Conservation (phyloP, 2,888 invertebrate species). For the Phyllotreta striolata region DNA sequence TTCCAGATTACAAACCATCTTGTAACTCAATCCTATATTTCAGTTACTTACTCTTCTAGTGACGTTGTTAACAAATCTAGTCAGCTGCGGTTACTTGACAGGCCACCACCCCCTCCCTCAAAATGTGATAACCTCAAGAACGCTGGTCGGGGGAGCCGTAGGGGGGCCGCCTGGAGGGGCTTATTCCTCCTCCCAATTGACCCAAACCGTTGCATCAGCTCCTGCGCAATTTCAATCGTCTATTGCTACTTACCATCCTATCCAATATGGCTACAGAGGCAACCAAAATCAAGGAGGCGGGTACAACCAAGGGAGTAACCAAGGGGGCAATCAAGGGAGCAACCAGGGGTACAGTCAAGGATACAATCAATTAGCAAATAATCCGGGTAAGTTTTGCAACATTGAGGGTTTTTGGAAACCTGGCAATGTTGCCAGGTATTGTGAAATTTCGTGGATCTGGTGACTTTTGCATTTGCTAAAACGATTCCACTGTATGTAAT, state of each 20-base stretch:
- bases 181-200: slow-evolving; percentile 34
- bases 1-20: too few relatives aligned
- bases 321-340: not conserved
- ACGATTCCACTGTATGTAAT: not conserved
- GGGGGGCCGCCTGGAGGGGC: slow-evolving; percentile 34
- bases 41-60: slow-evolving; percentile 27
- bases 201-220: slow-evolving; percentile 33
- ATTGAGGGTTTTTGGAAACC: not conserved
- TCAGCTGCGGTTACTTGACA: slow-evolving; percentile 31
- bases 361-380: slow-evolving; percentile 1
- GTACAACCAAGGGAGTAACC: slow-evolving; percentile 1
- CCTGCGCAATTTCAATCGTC: slow-evolving; percentile 33
- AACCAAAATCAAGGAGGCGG: slow-evolving; percentile 8
- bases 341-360: not conserved
- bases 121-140: slow-evolving; percentile 31
- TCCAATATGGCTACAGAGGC: slow-evolving; percentile 19
- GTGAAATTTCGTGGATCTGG: not conserved
- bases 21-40: not conserved
- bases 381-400: not conserved
- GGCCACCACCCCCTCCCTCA: slow-evolving; percentile 34
- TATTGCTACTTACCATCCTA: slow-evolving; percentile 30
- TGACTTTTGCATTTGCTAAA: not conserved
- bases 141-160: slow-evolving; percentile 30
- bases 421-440: too few relatives aligned
- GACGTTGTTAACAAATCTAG: slow-evolving; percentile 20